Conservation (phyloP, 2,888 invertebrate species). For the Meghimatium bilineatum region DNA sequence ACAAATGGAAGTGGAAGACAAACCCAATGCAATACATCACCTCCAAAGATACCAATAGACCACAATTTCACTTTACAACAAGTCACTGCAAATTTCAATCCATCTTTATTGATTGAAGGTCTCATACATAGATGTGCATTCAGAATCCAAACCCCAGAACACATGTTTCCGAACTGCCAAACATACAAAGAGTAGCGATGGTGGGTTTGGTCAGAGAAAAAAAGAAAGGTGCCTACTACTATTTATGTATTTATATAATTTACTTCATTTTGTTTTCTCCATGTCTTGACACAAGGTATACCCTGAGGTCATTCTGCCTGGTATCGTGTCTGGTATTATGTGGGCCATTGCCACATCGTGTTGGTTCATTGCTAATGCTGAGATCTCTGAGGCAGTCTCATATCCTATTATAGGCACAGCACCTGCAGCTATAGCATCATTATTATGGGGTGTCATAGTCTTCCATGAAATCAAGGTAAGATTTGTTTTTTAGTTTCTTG, state of each 20-base stretch:
- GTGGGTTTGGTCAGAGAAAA: too few relatives aligned
- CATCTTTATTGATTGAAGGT: too few relatives aligned
- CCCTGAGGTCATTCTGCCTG: constrained; percentile 76
- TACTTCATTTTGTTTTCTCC: not conserved
- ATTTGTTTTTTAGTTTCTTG: not conserved
- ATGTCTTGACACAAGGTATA: constrained; percentile 64
- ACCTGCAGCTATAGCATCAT: constrained; percentile 77
- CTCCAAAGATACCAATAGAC: too few relatives aligned
- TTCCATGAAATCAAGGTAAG: constrained; percentile 78
- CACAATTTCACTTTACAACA: too few relatives aligned
- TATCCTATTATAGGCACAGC: constrained; percentile 79
- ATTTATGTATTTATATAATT: not conserved
- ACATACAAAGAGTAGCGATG: too few relatives aligned
- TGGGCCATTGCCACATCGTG: constrained; percentile 78
- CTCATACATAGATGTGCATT: too few relatives aligned
- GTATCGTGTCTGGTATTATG: constrained; percentile 77
- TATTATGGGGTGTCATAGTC: constrained; percentile 77
- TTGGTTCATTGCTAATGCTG: constrained; percentile 79
- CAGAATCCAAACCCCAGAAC: too few relatives aligned
- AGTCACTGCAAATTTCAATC: too few relatives aligned
- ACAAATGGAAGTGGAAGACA: too few relatives aligned
- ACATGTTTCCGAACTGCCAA: too few relatives aligned
- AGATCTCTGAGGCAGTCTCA: constrained; percentile 78
- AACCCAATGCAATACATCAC: too few relatives aligned
- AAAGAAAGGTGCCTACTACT: not conserved